Conservation (phyloP, 2,113 vertebrate species). For the Ailurus styani region DNA sequence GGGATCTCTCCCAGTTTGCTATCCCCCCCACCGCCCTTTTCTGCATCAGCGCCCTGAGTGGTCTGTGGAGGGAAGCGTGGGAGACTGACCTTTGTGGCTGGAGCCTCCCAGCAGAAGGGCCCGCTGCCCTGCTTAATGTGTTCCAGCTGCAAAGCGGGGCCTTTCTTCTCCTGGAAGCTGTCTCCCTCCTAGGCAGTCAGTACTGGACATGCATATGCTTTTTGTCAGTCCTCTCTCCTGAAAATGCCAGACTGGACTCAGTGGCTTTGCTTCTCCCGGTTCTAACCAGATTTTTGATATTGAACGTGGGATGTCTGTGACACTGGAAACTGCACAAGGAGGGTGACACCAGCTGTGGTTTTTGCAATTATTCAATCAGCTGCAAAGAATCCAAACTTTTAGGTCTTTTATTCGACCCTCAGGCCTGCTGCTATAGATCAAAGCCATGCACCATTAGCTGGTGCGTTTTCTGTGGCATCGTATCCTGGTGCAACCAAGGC, state of each 20-base stretch:
- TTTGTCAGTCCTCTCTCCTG: neutral
- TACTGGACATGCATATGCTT: neutral
- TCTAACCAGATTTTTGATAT: neutral
- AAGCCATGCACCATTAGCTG: neutral
- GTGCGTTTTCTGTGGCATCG: neutral
- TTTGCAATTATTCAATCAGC: neutral
- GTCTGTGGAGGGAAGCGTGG: neutral
- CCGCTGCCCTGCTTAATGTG: neutral
- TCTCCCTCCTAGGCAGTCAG: neutral
- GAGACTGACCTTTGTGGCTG: neutral
- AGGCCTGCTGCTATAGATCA: neutral
- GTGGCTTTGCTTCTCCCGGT: neutral
- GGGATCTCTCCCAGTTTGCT: neutral
- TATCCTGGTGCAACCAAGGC: neutral
- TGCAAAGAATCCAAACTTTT: neutral
- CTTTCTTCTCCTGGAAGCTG: neutral
- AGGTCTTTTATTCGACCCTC: neutral
- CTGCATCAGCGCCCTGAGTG: neutral
- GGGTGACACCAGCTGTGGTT: neutral
- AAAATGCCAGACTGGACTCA: neutral
- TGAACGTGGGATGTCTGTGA: neutral
- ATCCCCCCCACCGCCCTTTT: neutral
- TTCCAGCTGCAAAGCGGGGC: neutral
- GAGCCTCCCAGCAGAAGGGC: neutral
- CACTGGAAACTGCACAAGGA: neutral